Base-by-base conservation (phyloP, 2,797 vertebrate species). In the Sebastes vulpes region DNA sequence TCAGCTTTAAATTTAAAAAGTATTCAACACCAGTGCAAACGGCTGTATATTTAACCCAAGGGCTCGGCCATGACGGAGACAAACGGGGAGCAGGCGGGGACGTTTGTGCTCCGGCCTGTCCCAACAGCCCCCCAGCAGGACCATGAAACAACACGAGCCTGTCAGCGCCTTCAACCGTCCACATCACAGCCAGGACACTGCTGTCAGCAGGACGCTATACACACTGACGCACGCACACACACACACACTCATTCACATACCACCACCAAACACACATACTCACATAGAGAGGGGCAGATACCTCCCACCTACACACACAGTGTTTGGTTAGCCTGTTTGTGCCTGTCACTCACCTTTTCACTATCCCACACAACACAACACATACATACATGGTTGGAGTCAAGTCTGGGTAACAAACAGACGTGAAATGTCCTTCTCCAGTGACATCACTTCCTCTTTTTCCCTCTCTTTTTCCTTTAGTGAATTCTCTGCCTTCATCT, bases 81-180 rank as follows among this genome's bases (percentile, higher is more conserved):
- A 54, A 31, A 56, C 32, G 42, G 54, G 56, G 61, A 32, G 26
- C 74, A 35, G 29, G 31, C 32, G 6, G 59, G 53, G 65, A 46
- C 25, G 25, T 66, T 63, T 77, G 50, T 74, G 75, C 52, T 79
- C 75, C 12, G 14, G 76, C 88, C 85, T 58, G 77, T 73, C 73
- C 83, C 16, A 21, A 68, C 75, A 35, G 53, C 67, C 65, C 82
- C 29, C 79, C 77, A 52, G 67, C 65, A 83, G 79, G 79, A 77
- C 86, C 65, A 63, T 77, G 84, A 86, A 85, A 83, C 87, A 90
- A 88, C 92, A 89, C 35, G 1, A 66, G 71, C 50, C 90, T 93
- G 92, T 95, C 93, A 88, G 74, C 90, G 81, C 89, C 77, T 89
- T 59, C 72, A 81, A 50, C 79, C 57, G 52, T 86, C 82, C 88